phyloP scores from a whole-genome alignment of 2,113 vertebrate genomes.

The Lamprotornis superbus region DNA sequence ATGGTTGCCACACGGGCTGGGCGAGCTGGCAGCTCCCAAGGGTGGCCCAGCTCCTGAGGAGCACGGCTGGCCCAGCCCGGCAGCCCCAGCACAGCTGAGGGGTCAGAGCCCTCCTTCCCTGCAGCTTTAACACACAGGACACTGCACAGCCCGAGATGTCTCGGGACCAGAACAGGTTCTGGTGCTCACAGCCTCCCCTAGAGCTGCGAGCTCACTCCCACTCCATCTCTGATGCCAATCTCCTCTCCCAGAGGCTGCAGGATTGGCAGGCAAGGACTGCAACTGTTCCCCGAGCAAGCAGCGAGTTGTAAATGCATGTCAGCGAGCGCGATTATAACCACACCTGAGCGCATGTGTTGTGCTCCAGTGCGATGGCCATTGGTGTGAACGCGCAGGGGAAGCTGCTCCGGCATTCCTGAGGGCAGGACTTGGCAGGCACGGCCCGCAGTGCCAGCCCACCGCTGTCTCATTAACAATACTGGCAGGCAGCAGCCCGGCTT shows the following conservation, averaged over 20 bases:
- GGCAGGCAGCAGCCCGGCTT: not conserved
- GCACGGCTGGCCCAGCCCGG: not conserved
- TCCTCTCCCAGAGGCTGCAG: constrained; percentile 27
- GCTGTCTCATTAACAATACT: not conserved
- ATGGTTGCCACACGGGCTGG: not conserved
- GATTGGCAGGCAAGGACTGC: not conserved
- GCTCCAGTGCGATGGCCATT: not conserved
- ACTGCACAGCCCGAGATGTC: not conserved
- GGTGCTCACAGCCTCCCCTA: not conserved
- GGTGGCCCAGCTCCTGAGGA: accelerated
- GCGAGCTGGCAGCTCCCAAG: not conserved
- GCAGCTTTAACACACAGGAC: not conserved
- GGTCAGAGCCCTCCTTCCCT: not conserved
- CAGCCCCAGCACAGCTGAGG: too few relatives aligned
- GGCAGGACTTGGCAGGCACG: constrained; percentile 37
- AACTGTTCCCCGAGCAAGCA: constrained; percentile 30
- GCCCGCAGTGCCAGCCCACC: not conserved
- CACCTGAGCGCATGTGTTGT: constrained; percentile 37
- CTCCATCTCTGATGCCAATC: constrained; percentile 20
- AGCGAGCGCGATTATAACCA: constrained; percentile 42
- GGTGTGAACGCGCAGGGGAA: not conserved
- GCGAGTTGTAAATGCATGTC: constrained; percentile 47
- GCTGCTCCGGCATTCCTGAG: constrained; percentile 2
- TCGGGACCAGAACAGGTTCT: not conserved
- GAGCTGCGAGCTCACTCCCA: not conserved